Conservation (phyloP, 2,113 vertebrate species). For the Prionailurus bengalensis region DNA sequence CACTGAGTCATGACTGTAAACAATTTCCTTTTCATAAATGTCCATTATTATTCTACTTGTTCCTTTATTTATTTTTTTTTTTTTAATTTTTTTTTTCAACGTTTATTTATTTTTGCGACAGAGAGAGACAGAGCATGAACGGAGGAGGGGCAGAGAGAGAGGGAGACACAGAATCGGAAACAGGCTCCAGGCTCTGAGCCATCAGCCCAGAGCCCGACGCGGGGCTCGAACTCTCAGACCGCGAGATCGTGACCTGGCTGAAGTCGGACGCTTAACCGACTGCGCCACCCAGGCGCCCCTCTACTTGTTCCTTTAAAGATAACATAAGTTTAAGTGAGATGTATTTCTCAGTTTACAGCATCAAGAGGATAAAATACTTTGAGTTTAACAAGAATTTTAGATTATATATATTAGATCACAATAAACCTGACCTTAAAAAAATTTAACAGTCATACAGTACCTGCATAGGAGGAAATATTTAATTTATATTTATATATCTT, state of each 20-base stretch:
- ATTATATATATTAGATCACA: background rate
- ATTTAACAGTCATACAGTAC: background rate
- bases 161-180: too few species aligned
- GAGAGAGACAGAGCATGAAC: too few species aligned
- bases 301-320: background rate
- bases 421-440: constrained; percentile 19
- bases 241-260: too few species aligned
- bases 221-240: too few species aligned
- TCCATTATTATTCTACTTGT: background rate
- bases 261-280: too few species aligned
- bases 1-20: background rate
- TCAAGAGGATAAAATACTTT: background rate
- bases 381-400: constrained; percentile 37
- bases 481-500: background rate
- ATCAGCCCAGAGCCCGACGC: too few species aligned
- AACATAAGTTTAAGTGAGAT: constrained; percentile 43
- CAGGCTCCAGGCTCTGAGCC: too few species aligned
- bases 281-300: background rate
- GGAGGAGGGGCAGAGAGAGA: too few species aligned
- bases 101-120: too few species aligned
- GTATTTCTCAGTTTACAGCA: background rate
- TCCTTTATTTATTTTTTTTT: background rate
- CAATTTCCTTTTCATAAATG: constrained; percentile 18
- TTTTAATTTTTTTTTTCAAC: too few species aligned
- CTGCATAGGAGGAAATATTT: background rate